Evolutionary conservation across 2,888 invertebrate species (phyloP), one percentile per base, ranked within the genome.

Genomic region (Pammene fasciana): DNA sequence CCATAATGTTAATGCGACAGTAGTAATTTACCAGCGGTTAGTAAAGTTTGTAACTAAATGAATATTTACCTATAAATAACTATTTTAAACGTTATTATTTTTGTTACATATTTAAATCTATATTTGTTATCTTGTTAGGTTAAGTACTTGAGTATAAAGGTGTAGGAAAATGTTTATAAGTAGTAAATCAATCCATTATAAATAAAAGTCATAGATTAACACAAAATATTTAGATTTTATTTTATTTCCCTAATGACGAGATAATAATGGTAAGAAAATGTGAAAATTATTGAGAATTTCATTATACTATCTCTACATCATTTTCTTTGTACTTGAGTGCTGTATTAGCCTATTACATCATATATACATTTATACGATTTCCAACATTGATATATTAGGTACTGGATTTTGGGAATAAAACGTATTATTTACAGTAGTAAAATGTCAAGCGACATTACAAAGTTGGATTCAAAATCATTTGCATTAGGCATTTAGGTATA

Each of bases 311-410:
- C 73, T 68, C 83, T 81, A 73, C 66, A 76, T 76, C 78, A 75
- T 78, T 82, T 79, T 78, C 82, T 91, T 91, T 92, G 91, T 92
- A 92, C 91, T 91, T 84, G 82, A 87, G 88, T 89, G 89, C 88
- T 81, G 81, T 80, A 79, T 79, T 81, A 82, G 79, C 79, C 82
- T 86, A 84, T 80, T 65, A 74, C 73, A 72, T 72, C 45, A 52
- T 60, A 65, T 65, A 60, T 65, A 71, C 61, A 62, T 65, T 11
- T 56, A 62, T 43, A 14, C 43, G 10, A 50, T 59, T 67, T 45
- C 64, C 54, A 70, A 65, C 65, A 70, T 70, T 70, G 41, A 70
- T 68, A 68, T 59, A 64, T 52, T 18, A 65, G 46, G 41, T 61
- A 6, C 34, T 18, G 48, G 46, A 50, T 38, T 50, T 61, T 61